Percentiles rank a stretch among this genome's conserved stretches.
phyloP scores from a whole-genome alignment of 2,797 vertebrate species.

The Hydrocynus forskahlii region DNA sequence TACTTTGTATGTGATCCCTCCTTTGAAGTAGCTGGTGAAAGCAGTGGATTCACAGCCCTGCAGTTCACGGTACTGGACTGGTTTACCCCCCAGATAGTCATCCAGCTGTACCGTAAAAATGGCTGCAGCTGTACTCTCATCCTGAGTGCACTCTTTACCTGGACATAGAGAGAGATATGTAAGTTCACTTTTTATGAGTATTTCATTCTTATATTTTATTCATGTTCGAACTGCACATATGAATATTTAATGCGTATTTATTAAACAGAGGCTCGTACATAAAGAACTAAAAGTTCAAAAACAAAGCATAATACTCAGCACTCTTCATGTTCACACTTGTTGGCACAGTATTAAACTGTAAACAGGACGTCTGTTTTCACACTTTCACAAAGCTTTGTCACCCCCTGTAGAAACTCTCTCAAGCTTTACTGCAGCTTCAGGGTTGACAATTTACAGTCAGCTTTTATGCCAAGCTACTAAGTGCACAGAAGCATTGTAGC shows the following conservation, averaged over 20 bases:
- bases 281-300: background rate
- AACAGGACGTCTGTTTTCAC: slow-evolving; percentile 14
- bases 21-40: slow-evolving; percentile 91
- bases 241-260: background rate
- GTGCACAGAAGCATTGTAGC: background rate
- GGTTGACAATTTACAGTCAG: slow-evolving; percentile 5
- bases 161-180: slow-evolving; percentile 11
- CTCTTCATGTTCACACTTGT: background rate
- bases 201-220: too few species aligned
- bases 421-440: background rate
- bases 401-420: background rate
- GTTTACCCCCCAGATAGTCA: slow-evolving; percentile 87
- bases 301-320: background rate
- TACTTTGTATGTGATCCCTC: slow-evolving; percentile 91
- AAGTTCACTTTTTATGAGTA: too few species aligned
- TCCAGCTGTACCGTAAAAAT: slow-evolving; percentile 91
- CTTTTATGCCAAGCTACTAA: background rate
- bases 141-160: slow-evolving; percentile 91
- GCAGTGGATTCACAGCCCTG: slow-evolving; percentile 87
- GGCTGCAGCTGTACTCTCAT: slow-evolving; percentile 88
- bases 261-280: too few species aligned
- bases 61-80: slow-evolving; percentile 88
- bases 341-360: background rate
- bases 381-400: background rate
- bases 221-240: too few species aligned